A percentile compares a stretch with the other conserved stretches of the same genome.
These are phyloP conservation scores for Danio aesculapii DNA, from an alignment of 2,797 vertebrate species.

Conservation along the genomic window DNA sequence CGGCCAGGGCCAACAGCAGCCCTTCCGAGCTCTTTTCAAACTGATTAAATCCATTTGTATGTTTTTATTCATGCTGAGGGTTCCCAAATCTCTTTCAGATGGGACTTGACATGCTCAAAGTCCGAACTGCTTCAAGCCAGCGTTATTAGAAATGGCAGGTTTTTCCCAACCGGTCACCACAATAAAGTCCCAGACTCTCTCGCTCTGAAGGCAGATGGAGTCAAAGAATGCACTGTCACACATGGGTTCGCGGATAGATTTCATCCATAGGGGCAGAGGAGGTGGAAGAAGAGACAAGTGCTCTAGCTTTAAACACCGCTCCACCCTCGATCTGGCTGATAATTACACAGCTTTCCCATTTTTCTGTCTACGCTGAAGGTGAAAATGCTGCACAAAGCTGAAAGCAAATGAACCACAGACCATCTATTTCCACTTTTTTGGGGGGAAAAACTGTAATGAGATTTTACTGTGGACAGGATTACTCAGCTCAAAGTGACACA, in stretches of 20 bases:
- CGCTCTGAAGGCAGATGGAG: constrained; percentile 26
- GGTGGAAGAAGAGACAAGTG: constrained; percentile 36
- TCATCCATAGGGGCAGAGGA: constrained; percentile 8
- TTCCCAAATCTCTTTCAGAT: constrained; percentile 73
- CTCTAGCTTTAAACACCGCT: constrained; percentile 1
- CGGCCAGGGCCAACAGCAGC: constrained; percentile 47
- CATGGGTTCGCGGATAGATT: constrained; percentile 25
- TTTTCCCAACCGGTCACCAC: constrained; percentile 47
- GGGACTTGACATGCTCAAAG: constrained; percentile 60
- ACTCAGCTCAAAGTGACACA: background rate
- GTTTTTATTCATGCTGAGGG: constrained; percentile 47
- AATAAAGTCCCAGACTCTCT: constrained; percentile 42
- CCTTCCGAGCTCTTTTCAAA: constrained; percentile 48
- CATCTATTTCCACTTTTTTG: too few relatives aligned
- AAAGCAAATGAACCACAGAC: background rate
- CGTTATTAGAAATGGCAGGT: constrained; percentile 47
- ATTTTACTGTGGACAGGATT: background rate
- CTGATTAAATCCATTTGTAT: constrained; percentile 63
- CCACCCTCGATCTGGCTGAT: background rate
- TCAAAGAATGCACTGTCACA: constrained; percentile 45
- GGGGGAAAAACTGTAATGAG: too few relatives aligned
- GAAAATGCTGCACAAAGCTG: background rate
- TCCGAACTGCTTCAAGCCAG: constrained; percentile 28
- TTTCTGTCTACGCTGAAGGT: background rate
- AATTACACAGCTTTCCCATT: constrained; percentile 6